These are phyloP conservation scores for Priocnemis perturbator DNA, from an alignment of 2,888 invertebrate species.

Conservation along the genomic window DNA sequence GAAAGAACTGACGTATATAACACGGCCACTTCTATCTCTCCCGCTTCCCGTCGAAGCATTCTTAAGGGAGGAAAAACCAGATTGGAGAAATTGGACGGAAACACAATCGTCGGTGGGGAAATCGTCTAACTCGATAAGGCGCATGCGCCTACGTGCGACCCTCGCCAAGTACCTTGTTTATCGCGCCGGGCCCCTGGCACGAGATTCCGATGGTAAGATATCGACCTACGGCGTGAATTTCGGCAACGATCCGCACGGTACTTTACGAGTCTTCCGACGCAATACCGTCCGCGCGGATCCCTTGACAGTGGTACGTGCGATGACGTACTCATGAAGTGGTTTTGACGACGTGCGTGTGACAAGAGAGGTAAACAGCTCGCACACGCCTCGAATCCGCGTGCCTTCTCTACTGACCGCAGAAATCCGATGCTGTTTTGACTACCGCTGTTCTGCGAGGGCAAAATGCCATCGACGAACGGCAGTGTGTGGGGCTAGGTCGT, in stretches of 20 bases:
- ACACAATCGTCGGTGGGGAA: slow-evolving; percentile 25
- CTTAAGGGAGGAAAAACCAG: not conserved
- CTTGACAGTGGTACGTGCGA: too few species aligned
- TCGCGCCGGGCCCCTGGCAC: not conserved
- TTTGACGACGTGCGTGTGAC: too few species aligned
- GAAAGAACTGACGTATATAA: not conserved
- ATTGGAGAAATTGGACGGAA: slow-evolving; percentile 31
- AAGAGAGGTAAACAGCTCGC: too few species aligned
- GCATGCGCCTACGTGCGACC: not conserved
- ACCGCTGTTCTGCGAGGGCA: too few species aligned
- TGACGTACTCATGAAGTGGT: too few species aligned
- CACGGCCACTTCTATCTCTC: not conserved
- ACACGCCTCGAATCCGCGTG: too few species aligned
- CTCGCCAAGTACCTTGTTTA: not conserved
- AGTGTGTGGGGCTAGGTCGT: too few species aligned
- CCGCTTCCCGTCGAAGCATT: not conserved
- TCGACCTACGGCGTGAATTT: not conserved
- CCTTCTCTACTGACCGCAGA: too few species aligned
- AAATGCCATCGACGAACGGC: too few species aligned
- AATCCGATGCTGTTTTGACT: too few species aligned
- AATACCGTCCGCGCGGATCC: too few species aligned
- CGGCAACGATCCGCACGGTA: not conserved
- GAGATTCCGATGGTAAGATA: not conserved
- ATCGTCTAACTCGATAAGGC: not conserved
- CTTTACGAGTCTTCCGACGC: too few species aligned